Percentiles rank a stretch among this genome's conserved stretches.
Evolutionary conservation across 2,888 invertebrate species (phyloP).

Genomic region (Marronus borbonicus): DNA sequence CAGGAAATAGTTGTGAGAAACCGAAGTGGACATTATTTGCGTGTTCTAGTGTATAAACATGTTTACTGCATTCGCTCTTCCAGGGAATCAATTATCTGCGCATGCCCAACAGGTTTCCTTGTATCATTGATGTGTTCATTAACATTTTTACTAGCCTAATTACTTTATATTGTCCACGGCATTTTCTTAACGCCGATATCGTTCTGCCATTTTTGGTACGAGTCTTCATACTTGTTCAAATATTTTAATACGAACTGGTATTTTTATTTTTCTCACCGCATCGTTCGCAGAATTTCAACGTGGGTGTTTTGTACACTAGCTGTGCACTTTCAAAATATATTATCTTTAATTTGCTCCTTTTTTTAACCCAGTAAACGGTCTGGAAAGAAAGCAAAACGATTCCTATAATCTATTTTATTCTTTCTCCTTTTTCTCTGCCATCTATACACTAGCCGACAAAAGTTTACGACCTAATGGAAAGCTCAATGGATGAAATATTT

Average conservation of each 20-base stretch:
- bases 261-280: conserved; percentile 29
- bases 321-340: conserved; percentile 38
- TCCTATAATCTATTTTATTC: conserved; percentile 3
- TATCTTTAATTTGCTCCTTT: conserved; percentile 37
- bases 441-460: too few relatives aligned
- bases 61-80: conserved; percentile 42
- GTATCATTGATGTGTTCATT: conserved; percentile 50
- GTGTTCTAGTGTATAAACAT: conserved; percentile 45
- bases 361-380: not conserved
- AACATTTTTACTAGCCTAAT: conserved; percentile 50
- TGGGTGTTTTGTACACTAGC: conserved; percentile 43
- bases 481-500: too few relatives aligned
- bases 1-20: not conserved
- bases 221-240: conserved; percentile 47
- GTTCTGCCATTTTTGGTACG: conserved; percentile 43
- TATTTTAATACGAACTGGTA: conserved; percentile 47
- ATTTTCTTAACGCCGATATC: conserved; percentile 46
- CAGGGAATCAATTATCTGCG: conserved; percentile 43
- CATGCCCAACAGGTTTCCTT: conserved; percentile 33
- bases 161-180: conserved; percentile 48
- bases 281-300: conserved; percentile 41
- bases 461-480: too few relatives aligned
- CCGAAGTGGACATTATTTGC: conserved; percentile 31
- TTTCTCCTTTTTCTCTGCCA: not conserved
- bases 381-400: conserved; percentile 1